Percentiles rank a stretch among this genome's conserved stretches.
These are phyloP conservation scores for Pseudococcus jackbeardsleyi DNA, from an alignment of 2,888 invertebrate species.

Conservation along the genomic window DNA sequence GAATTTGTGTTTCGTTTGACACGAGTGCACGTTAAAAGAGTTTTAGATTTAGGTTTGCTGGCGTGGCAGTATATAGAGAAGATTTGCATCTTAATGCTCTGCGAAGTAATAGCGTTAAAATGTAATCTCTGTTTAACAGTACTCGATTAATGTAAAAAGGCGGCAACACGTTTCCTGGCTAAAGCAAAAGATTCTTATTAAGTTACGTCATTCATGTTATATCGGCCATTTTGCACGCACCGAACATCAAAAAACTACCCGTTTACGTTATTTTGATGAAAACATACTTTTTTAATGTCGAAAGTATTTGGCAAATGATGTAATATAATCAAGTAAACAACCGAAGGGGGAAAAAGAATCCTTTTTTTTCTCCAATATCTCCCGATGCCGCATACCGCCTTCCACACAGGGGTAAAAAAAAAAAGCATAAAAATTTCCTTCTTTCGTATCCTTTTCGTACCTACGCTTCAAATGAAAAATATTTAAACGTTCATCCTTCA, in stretches of 20 bases:
- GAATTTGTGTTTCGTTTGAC: not conserved
- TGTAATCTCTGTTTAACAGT: constrained; percentile 50
- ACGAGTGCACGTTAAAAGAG: not conserved
- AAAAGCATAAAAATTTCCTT: not conserved
- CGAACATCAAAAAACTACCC: not conserved
- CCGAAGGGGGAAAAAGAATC: not conserved
- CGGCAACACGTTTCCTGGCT: constrained; percentile 23
- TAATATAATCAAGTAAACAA: constrained; percentile 28
- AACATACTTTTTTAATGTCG: constrained; percentile 26
- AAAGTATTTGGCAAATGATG: constrained; percentile 32
- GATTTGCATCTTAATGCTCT: constrained; percentile 47
- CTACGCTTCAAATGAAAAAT: not conserved
- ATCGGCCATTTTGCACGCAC: constrained; percentile 42
- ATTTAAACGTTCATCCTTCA: constrained; percentile 2
- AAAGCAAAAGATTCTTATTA: constrained; percentile 40
- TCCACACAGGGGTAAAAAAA: not conserved
- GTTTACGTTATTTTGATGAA: constrained; percentile 39
- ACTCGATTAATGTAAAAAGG: constrained; percentile 47
- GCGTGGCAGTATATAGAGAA: not conserved
- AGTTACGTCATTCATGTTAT: constrained; percentile 32
- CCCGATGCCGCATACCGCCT: not conserved
- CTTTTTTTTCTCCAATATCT: not conserved
- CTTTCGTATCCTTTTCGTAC: not conserved
- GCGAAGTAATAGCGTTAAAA: constrained; percentile 44
- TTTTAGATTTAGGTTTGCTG: constrained; percentile 5